Conservation (phyloP, 2,113 vertebrate genomes). For the Barnardius zonarius region DNA sequence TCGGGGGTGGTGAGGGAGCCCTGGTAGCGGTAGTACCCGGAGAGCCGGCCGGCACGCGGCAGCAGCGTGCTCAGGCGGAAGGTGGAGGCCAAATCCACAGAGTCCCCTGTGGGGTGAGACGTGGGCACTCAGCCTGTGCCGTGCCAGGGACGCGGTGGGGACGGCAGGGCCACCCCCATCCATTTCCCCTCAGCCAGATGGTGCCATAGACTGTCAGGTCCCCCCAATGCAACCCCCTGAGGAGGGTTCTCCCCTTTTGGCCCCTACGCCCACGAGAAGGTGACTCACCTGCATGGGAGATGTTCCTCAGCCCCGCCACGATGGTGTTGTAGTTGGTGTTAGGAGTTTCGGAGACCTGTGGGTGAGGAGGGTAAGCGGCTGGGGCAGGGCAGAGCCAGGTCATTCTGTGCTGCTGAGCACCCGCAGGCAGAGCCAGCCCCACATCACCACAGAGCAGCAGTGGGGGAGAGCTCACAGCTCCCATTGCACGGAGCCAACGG, state of each 20-base stretch:
- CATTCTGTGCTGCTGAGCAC: neutral
- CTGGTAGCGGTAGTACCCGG: slow-evolving; percentile 80
- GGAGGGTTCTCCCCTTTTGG: neutral
- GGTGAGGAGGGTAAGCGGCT: neutral
- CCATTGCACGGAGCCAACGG: fast-evolving
- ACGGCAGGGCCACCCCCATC: neutral
- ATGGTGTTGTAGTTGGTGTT: slow-evolving; percentile 81
- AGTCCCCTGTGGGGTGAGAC: slow-evolving; percentile 49
- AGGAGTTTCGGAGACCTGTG: slow-evolving; percentile 66
- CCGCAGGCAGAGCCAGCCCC: neutral
- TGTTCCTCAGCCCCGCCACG: slow-evolving; percentile 71
- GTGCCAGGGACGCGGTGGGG: fast-evolving
- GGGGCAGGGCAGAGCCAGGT: neutral
- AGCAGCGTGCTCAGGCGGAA: slow-evolving; percentile 81
- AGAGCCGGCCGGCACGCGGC: slow-evolving; percentile 62
- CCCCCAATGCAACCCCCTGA: fast-evolving
- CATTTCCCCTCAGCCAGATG: neutral
- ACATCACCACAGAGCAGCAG: fast-evolving
- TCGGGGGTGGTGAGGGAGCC: slow-evolving; percentile 86
- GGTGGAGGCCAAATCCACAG: slow-evolving; percentile 71
- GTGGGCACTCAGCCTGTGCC: fast-evolving
- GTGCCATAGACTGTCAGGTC: neutral
- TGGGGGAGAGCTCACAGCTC: neutral
- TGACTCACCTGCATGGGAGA: slow-evolving; percentile 72
- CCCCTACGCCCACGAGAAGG: fast-evolving